Conservation (phyloP, 2,113 vertebrate genomes). For the Pelusios castaneus region DNA sequence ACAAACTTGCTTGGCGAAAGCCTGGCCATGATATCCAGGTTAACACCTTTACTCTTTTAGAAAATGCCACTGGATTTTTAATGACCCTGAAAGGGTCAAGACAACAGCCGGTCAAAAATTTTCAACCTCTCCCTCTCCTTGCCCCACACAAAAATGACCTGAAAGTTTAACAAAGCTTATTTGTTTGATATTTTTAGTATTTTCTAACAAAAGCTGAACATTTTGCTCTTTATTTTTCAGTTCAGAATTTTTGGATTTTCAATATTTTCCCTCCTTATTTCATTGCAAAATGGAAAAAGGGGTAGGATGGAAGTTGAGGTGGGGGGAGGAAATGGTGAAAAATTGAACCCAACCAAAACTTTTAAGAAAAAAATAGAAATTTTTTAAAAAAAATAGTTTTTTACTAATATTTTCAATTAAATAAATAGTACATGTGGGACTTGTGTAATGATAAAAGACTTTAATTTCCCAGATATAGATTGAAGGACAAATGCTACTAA, state of each 20-base stretch:
- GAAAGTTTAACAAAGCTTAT: not conserved
- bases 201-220: not conserved
- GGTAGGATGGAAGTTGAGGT: not conserved
- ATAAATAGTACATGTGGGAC: not conserved
- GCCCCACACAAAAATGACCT: too few species aligned
- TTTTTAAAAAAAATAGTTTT: too few species aligned
- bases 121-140: not conserved
- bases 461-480: not conserved
- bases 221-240: not conserved
- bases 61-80: not conserved
- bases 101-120: not conserved
- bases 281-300: not conserved
- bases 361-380: not conserved
- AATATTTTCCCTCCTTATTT: not conserved
- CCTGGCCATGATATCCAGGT: not conserved
- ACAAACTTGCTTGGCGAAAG: not conserved
- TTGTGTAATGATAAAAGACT: not conserved
- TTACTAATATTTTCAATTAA: not conserved
- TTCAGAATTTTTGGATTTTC: not conserved
- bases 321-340: not conserved
- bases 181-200: too few species aligned
- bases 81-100: not conserved
- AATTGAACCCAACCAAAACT: not conserved
- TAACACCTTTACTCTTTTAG: not conserved
- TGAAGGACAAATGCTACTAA: not conserved